Base-by-base conservation (phyloP, 2,888 invertebrate species). In the Melanotus villosus region DNA sequence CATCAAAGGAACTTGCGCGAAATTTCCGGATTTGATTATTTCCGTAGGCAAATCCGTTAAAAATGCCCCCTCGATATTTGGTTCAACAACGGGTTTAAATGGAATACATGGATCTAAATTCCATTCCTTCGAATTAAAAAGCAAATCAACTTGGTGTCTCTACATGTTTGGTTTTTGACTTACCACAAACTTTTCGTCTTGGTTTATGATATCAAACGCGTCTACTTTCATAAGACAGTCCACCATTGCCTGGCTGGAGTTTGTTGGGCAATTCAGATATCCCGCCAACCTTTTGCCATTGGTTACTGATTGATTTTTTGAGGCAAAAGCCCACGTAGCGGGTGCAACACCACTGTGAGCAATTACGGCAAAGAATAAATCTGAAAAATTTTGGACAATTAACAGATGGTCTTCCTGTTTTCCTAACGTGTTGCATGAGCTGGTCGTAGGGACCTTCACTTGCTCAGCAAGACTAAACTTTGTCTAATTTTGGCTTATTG, bases 21-120 rank as follows among this genome's bases (percentile, higher is more conserved):
- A 82, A 0, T 85, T 84, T 0, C 89, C 88, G 1, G 85, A 79
- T 47, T 86, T 85, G 12, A 87, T 81, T 18, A 87, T 78, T 14
- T 84, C 78, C 1, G 89, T 84, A 0, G 93, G 92, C 75, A 89
- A 87, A 68, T 88, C 88, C 0, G 88, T 89, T 5, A 95, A 78
- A 80, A 95, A 93, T 0, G 93, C 92, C 1, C 89, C 91, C 0
- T 88, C 86, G 9, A 89, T 87, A 45, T 89, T 84, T 0, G 90
- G 90, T 79, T 95, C 95, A 0, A 92, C 86, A 0, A 92, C 92
- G 0, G 94, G 93, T 76, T 91, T 92, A 80, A 93, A 94, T 0
- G 93, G 91, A 70, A 93, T 91, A 90, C 92, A 91, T 0, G 93
- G 92, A 82, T 93, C 92, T 73, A 90, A 90, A 79, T 92, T 92